A percentile compares a stretch with the other conserved stretches of the same genome.
Conservation (phyloP, 2,113 vertebrate genomes). For the Melanerpes formicivorus region DNA sequence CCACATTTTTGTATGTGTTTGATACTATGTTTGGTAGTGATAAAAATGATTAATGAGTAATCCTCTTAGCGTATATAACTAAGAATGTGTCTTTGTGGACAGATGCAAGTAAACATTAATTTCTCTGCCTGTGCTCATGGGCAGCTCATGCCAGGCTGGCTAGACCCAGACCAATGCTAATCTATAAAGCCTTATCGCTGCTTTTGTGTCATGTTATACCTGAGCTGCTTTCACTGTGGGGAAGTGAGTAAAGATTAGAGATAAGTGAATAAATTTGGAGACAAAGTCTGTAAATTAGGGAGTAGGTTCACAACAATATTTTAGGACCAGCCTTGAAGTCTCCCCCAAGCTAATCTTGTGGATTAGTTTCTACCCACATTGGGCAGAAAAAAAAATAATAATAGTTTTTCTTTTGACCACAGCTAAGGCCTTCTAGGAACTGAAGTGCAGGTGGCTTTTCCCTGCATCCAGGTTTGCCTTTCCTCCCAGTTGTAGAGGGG, state of each 20-base stretch:
- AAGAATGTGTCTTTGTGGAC: not conserved
- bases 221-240: not conserved
- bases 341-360: not conserved
- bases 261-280: not conserved
- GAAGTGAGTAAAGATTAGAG: not conserved
- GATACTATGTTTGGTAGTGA: constrained; percentile 14
- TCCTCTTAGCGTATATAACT: constrained; percentile 9
- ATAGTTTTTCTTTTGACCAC: not conserved
- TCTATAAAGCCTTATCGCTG: not conserved
- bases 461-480: not conserved
- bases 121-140: not conserved
- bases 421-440: not conserved
- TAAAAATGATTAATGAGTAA: constrained; percentile 51
- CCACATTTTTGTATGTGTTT: constrained; percentile 3
- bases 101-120: constrained; percentile 10
- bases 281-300: not conserved
- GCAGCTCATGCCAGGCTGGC: not conserved
- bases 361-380: not conserved
- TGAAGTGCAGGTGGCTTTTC: not conserved
- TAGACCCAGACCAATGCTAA: not conserved
- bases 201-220: not conserved
- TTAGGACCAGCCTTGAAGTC: not conserved
- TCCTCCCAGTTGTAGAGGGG: not conserved
- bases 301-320: not conserved
- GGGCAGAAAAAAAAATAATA: not conserved